Percentiles rank a stretch among this genome's conserved stretches.
Conservation (phyloP, 2,888 invertebrate genomes). For the Protodeltote pygarga region DNA sequence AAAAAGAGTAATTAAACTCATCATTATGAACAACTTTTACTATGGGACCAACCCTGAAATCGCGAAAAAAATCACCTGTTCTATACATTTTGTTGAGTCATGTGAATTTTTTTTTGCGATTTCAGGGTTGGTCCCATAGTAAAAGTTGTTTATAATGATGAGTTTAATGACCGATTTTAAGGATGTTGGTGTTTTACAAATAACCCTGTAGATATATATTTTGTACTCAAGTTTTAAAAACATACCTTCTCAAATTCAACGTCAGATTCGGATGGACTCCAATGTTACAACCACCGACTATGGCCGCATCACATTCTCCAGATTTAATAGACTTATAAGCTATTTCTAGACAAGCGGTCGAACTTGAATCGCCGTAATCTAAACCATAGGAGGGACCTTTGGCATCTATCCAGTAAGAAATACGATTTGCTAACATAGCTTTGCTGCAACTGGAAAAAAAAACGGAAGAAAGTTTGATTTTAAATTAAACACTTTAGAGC, state of each 20-base stretch:
- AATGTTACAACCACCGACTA: conserved; percentile 88
- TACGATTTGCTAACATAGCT: conserved; percentile 70
- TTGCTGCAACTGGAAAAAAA: conserved; percentile 57
- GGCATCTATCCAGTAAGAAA: conserved; percentile 72
- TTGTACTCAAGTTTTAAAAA: background rate
- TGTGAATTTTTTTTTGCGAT: no score
- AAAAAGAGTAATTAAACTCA: no score
- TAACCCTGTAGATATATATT: background rate
- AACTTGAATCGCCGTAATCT: conserved; percentile 63
- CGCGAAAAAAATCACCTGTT: no score
- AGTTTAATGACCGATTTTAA: no score
- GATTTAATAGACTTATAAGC: conserved; percentile 61
- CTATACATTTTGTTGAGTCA: no score
- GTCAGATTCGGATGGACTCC: conserved; percentile 79
- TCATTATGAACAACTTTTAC: no score
- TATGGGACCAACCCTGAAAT: no score
- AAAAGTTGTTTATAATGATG: background rate
- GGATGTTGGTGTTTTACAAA: no score
- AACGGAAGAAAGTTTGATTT: background rate
- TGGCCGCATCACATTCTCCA: conserved; percentile 79
- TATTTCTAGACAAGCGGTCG: conserved; percentile 63
- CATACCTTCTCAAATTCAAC: conserved; percentile 60
- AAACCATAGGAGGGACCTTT: conserved; percentile 68
- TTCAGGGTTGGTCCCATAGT: no score
- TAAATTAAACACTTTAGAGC: no score